Evolutionary conservation across 2,797 vertebrate genomes (phyloP).

Genomic region (Characodon lateralis): DNA sequence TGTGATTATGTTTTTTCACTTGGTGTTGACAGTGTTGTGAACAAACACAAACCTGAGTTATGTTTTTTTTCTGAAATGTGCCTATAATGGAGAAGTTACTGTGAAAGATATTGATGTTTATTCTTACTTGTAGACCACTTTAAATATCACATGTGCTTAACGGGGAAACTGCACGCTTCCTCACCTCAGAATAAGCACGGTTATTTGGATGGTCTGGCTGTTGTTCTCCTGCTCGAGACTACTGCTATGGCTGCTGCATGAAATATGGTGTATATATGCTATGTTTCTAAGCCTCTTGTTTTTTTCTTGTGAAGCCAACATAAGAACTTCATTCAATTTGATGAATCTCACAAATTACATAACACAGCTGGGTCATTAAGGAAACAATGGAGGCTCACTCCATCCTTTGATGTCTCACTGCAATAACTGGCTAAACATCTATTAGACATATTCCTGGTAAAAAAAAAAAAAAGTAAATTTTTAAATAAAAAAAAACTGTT

Average conservation of each 20-base stretch:
- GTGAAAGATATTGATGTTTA: too few relatives aligned
- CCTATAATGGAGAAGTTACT: too few relatives aligned
- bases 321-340: neutral
- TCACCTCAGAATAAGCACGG: neutral
- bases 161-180: too few relatives aligned
- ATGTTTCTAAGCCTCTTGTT: neutral
- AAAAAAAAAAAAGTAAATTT: neutral
- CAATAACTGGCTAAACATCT: too few relatives aligned
- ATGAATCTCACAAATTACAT: neutral
- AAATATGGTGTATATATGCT: neutral
- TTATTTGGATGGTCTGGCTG: neutral
- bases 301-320: neutral
- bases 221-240: neutral
- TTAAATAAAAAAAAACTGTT: neutral
- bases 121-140: too few relatives aligned
- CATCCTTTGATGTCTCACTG: neutral
- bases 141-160: too few relatives aligned
- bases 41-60: too few relatives aligned
- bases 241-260: neutral
- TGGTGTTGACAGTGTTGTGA: too few relatives aligned
- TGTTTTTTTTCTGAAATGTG: too few relatives aligned
- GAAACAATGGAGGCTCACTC: neutral
- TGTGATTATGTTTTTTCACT: too few relatives aligned
- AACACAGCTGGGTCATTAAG: neutral
- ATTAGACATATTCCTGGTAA: too few relatives aligned